phyloP scores from a whole-genome alignment of 2,113 vertebrate genomes.

The Argyrosomus japonicus region DNA sequence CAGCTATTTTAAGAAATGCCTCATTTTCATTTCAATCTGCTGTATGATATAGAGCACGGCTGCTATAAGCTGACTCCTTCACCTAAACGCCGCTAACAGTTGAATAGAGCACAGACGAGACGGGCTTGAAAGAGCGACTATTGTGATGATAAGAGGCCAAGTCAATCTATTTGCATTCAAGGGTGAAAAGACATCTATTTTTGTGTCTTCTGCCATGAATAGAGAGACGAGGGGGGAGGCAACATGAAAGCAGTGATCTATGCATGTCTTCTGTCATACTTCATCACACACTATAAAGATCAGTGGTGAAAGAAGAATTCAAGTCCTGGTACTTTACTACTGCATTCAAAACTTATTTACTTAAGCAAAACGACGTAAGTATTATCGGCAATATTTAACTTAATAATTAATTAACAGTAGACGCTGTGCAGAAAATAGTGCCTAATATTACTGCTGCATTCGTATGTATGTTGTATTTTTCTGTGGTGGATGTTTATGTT shows the following conservation, averaged over 20 bases:
- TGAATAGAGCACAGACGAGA: slow-evolving; percentile 60
- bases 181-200: slow-evolving; percentile 65
- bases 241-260: slow-evolving; percentile 41
- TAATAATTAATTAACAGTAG: no score
- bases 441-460: not conserved
- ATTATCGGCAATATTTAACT: no score
- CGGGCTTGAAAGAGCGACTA: slow-evolving; percentile 32
- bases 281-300: slow-evolving; percentile 34
- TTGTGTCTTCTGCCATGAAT: slow-evolving; percentile 22
- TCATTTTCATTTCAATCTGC: slow-evolving; percentile 80
- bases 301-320: not conserved
- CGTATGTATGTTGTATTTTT: not conserved
- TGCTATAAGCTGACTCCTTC: slow-evolving; percentile 62
- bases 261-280: slow-evolving; percentile 53
- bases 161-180: slow-evolving; percentile 69
- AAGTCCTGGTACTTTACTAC: not conserved
- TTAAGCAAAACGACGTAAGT: not conserved
- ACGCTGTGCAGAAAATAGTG: not conserved
- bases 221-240: slow-evolving; percentile 2
- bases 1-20: slow-evolving; percentile 69
- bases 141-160: slow-evolving; percentile 69
- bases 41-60: slow-evolving; percentile 46
- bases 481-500: no score
- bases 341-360: not conserved
- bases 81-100: slow-evolving; percentile 65